Evolutionary conservation across 1,140 invertebrate species (phyloP), one percentile per base, ranked within the genome.

Genomic region (Aphidius ervi): DNA sequence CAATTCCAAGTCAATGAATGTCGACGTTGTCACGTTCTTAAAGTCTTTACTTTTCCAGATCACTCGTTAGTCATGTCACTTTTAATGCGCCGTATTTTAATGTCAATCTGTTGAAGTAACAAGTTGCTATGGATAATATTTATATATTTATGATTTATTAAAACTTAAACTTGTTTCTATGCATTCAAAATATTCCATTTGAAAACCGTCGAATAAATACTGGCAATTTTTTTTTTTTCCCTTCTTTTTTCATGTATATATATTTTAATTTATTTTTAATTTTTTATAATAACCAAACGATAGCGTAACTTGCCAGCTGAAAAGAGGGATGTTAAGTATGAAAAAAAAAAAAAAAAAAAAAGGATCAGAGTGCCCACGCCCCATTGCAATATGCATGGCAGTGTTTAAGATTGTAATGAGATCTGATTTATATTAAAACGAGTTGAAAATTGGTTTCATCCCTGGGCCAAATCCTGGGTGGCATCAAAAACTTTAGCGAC

Each of bases 121-220:
- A 31, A 31, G 23, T 31, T 31, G 23, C 23, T 31, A 31, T 31
- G 23, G 23, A 31, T 45, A 45, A 7, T 10, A 7, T 10, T 45
- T 10, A 45, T 10, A 45, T 45, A 52, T 52, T 31, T 31, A 31
- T 31, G 23, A 31, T 31, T 31, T 31, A 31, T 54, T 6, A 43
- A 43, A 7, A 43, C 7, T 23, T 31, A 50, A 41, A 20, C 57
- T 61, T 63, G 67, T 69, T 69, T 68, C 61, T 68, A 75, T 75
- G 74, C 70, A 75, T 75, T 74, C 73, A 74, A 75, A 74, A 75
- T 74, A 73, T 75, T 75, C 71, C 74, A 74, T 75, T 75, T 74
- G 71, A 73, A 64, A 71, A 70, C 67, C 68, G 70, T 74, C 71
- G 71, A 74, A 75, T 75, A 74, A 75, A 75, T 75, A 75, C 73